Percentiles rank a stretch among this genome's conserved stretches.
phyloP scores from a whole-genome alignment of 2,888 invertebrate genomes.

The Villa cingulata region DNA sequence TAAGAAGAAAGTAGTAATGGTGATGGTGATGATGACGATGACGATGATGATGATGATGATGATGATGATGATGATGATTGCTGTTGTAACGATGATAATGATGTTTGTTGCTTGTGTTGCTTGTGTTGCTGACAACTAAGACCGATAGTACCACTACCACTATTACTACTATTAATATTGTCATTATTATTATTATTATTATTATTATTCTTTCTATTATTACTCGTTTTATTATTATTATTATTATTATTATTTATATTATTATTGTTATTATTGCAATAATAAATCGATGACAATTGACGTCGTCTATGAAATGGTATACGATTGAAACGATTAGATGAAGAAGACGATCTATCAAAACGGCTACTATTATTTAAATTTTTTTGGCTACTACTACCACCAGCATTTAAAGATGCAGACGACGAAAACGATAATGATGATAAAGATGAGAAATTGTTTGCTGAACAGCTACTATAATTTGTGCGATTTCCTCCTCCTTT shows the following conservation, averaged over 20 bases:
- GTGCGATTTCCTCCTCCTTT: slow-evolving; percentile 18
- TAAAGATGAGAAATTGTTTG: too few relatives aligned
- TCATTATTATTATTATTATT: too few relatives aligned
- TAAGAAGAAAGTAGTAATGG: too few relatives aligned
- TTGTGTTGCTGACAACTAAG: slow-evolving; percentile 14
- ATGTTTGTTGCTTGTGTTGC: slow-evolving; percentile 4
- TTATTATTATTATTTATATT: too few relatives aligned
- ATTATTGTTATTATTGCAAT: slow-evolving; percentile 6
- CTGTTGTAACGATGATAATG: background rate
- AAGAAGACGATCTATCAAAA: slow-evolving; percentile 34
- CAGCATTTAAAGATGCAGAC: slow-evolving; percentile 8
- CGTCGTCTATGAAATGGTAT: slow-evolving; percentile 48
- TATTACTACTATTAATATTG: too few relatives aligned
- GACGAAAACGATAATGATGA: slow-evolving; percentile 12
- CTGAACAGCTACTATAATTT: slow-evolving; percentile 6
- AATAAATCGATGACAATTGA: slow-evolving; percentile 33
- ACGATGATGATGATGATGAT: background rate
- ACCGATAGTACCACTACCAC: too few relatives aligned
- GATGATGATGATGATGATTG: background rate
- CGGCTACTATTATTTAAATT: slow-evolving; percentile 17
- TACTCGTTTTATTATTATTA: too few relatives aligned
- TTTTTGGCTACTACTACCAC: slow-evolving; percentile 10
- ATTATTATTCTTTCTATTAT: too few relatives aligned
- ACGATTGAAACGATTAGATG: slow-evolving; percentile 38
- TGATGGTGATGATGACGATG: too few relatives aligned